Percentiles rank a stretch among this genome's conserved stretches.
These are phyloP conservation scores for Synergus laeviventris DNA, from an alignment of 2,888 invertebrate genomes.

Conservation along the genomic window DNA sequence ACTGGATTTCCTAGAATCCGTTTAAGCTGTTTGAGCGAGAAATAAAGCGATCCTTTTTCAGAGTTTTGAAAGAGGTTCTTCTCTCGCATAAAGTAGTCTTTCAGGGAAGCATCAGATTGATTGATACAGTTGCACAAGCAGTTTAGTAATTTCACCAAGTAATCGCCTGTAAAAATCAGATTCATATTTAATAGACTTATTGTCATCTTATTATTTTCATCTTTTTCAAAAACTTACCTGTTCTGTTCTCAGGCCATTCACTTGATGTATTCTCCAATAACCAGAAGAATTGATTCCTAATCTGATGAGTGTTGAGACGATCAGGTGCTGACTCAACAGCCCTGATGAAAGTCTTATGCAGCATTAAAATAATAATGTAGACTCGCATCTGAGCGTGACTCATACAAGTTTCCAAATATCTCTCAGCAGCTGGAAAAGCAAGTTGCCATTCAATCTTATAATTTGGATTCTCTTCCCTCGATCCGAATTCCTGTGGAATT, in stretches of 20 bases:
- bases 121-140: conserved; percentile 82
- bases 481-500: conserved; percentile 83
- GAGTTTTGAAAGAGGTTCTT: conserved; percentile 86
- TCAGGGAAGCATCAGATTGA: conserved; percentile 78
- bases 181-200: neutral
- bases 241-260: conserved; percentile 85
- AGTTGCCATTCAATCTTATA: conserved; percentile 87
- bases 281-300: conserved; percentile 86
- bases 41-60: conserved; percentile 80
- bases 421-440: conserved; percentile 86
- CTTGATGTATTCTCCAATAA: conserved; percentile 84
- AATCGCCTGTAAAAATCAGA: conserved; percentile 77
- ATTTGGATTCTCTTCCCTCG: conserved; percentile 79
- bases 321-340: conserved; percentile 75
- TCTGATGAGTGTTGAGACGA: conserved; percentile 82
- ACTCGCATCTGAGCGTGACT: conserved; percentile 84
- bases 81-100: conserved; percentile 85
- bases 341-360: conserved; percentile 86
- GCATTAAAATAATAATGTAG: conserved; percentile 82
- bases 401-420: conserved; percentile 84
- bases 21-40: conserved; percentile 82
- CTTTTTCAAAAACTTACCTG: conserved; percentile 78
- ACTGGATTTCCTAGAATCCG: conserved; percentile 85
- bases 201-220: too few species aligned
- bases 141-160: conserved; percentile 80